phyloP scores from a whole-genome alignment of 2,113 vertebrate genomes.

The Microtus richardsoni region DNA sequence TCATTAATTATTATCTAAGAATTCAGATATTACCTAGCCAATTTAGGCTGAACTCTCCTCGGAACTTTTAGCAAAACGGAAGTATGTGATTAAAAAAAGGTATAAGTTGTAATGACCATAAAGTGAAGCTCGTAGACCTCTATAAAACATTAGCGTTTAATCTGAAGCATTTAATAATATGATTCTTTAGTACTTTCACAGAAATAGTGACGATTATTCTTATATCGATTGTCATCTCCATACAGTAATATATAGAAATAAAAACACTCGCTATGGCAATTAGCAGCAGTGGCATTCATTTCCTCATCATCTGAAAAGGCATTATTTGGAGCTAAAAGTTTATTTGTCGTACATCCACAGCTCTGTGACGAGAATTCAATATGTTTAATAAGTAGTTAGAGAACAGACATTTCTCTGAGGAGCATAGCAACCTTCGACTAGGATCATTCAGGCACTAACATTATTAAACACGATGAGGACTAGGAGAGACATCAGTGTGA shows the following conservation, averaged over 20 bases:
- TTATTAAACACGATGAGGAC: slow-evolving; percentile 69
- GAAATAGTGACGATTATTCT: slow-evolving; percentile 6
- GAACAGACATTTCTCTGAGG: slow-evolving; percentile 75
- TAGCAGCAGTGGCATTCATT: slow-evolving; percentile 52
- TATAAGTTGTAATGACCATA: background rate
- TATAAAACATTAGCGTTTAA: slow-evolving; percentile 36
- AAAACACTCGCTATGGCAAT: slow-evolving; percentile 20
- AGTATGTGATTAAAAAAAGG: background rate
- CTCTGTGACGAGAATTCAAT: slow-evolving; percentile 66
- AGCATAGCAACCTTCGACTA: slow-evolving; percentile 73
- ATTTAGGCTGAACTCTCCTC: slow-evolving; percentile 16
- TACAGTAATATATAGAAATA: slow-evolving; percentile 40
- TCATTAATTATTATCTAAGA: slow-evolving; percentile 46
- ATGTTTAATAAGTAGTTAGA: slow-evolving; percentile 79
- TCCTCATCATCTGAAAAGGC: slow-evolving; percentile 57
- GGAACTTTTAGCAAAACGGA: slow-evolving; percentile 39
- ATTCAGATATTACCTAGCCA: slow-evolving; percentile 31
- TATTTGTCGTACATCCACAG: slow-evolving; percentile 72
- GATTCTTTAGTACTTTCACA: slow-evolving; percentile 2
- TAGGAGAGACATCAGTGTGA: slow-evolving; percentile 72
- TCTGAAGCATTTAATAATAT: background rate
- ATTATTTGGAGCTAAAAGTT: slow-evolving; percentile 55
- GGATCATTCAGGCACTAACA: slow-evolving; percentile 69
- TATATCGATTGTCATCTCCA: slow-evolving; percentile 38
- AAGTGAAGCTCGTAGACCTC: background rate